Conservation (phyloP, 2,888 invertebrate species). For the Pardosa pseudoannulata region DNA sequence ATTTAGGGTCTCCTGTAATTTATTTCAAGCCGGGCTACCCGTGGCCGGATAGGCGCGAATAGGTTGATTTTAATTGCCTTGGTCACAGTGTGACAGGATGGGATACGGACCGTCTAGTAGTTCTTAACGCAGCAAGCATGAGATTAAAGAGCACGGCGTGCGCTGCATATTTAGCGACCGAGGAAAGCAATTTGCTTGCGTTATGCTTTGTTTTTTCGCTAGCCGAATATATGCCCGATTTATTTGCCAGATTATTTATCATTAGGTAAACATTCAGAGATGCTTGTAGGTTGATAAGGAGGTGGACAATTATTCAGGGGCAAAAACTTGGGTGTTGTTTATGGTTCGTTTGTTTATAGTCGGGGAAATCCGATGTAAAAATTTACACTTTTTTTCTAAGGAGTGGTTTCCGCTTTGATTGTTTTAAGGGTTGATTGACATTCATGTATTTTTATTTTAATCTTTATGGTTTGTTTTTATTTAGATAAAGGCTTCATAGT, state of each 20-base stretch:
- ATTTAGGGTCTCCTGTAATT: not conserved
- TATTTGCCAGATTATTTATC: not conserved
- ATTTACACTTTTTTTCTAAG: not conserved
- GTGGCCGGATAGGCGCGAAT: slow-evolving; percentile 9
- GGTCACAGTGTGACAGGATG: slow-evolving; percentile 5
- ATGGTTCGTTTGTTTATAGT: slow-evolving; percentile 1
- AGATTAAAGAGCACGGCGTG: not conserved
- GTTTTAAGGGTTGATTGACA: not conserved
- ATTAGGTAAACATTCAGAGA: not conserved
- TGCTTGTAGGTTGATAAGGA: not conserved
- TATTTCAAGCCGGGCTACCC: not conserved
- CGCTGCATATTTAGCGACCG: not conserved
- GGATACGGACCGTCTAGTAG: not conserved
- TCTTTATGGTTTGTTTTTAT: no score
- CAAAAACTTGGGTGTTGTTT: not conserved
- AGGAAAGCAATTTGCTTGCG: not conserved
- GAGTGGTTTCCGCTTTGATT: slow-evolving; percentile 3
- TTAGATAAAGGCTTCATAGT: no score
- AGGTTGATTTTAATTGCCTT: slow-evolving; percentile 10
- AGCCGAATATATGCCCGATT: not conserved
- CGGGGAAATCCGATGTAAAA: not conserved
- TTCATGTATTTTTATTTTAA: no score
- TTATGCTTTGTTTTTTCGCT: not conserved
- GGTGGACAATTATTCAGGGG: not conserved
- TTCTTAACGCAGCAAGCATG: not conserved